A percentile compares a stretch with the other conserved stretches of the same genome.
Evolutionary conservation across 2,113 vertebrate genomes (phyloP).

Genomic region (Anarrhichthys ocellatus): DNA sequence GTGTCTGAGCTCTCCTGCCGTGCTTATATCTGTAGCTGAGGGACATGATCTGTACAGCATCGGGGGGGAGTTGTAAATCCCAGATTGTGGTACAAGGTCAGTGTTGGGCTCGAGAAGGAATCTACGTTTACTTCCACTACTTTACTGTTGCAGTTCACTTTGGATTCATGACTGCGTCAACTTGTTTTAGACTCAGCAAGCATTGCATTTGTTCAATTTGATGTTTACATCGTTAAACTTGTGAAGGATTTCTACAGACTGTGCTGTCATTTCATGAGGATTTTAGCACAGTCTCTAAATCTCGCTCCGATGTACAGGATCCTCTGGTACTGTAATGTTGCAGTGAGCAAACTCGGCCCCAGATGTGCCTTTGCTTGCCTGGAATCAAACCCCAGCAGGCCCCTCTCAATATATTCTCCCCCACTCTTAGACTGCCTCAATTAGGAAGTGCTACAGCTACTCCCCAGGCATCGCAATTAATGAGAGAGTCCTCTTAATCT

Average conservation of each 20-base stretch:
- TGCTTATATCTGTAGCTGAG: conserved; percentile 34
- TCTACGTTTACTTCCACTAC: not conserved
- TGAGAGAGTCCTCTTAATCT: conserved; percentile 65
- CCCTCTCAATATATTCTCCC: conserved; percentile 31
- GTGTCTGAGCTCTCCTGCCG: conserved; percentile 11
- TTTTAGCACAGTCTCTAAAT: not conserved
- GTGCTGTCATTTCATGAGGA: conserved; percentile 14
- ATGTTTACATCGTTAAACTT: conserved; percentile 22
- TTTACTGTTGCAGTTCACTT: not conserved
- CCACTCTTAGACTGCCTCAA: conserved; percentile 49
- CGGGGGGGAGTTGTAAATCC: conserved; percentile 12
- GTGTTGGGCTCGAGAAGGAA: not conserved
- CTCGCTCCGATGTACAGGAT: not conserved
- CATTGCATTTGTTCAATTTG: conserved; percentile 9
- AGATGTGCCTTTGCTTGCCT: conserved; percentile 30
- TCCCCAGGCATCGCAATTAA: conserved; percentile 59
- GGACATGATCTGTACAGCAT: conserved; percentile 43
- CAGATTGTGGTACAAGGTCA: conserved; percentile 32
- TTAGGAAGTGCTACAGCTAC: conserved; percentile 45
- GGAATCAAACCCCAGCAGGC: conserved; percentile 41
- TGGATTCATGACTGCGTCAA: not conserved
- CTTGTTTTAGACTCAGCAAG: not conserved
- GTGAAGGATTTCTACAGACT: not conserved
- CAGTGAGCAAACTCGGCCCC: not conserved
- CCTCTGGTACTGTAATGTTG: not conserved